Evolutionary conservation across 2,888 invertebrate species (phyloP).

Genomic region (Melanophora roralis): DNA sequence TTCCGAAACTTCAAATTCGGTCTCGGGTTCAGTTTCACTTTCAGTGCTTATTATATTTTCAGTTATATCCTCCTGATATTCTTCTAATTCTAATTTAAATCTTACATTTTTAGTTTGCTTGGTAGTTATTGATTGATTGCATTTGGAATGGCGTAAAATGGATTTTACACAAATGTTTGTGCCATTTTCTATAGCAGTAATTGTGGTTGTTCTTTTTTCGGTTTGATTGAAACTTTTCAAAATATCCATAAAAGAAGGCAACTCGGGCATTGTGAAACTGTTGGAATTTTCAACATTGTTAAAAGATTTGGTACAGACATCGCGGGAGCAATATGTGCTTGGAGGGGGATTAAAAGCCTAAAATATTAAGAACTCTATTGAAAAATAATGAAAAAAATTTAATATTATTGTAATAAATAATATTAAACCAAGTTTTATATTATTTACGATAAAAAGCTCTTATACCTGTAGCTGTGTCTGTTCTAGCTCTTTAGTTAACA

Average conservation of each 20-base stretch:
- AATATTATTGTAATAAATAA: not conserved
- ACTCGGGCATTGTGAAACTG: conserved; percentile 24
- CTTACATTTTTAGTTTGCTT: conserved; percentile 53
- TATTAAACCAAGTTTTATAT: too few species aligned
- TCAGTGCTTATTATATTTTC: not conserved
- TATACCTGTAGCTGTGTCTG: conserved; percentile 20
- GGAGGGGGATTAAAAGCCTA: conserved; percentile 33
- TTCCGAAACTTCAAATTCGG: not conserved
- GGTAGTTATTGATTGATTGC: conserved; percentile 30
- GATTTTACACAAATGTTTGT: conserved; percentile 42
- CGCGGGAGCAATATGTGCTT: not conserved
- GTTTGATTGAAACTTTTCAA: conserved; percentile 36
- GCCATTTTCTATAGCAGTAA: conserved; percentile 43
- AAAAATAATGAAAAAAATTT: not conserved
- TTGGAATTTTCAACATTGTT: not conserved
- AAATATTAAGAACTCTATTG: not conserved
- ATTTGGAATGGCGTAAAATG: conserved; percentile 44
- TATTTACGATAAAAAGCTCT: not conserved
- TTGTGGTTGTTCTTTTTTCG: not conserved
- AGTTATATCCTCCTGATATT: conserved; percentile 17
- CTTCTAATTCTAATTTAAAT: conserved; percentile 53
- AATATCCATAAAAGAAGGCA: conserved; percentile 47
- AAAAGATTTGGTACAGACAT: not conserved
- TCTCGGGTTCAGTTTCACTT: not conserved
- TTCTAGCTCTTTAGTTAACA: conserved; percentile 15